Evolutionary conservation across 2,797 vertebrate species (phyloP), one percentile per base, ranked within the genome.

Genomic region (Artibeus jamaicensis): DNA sequence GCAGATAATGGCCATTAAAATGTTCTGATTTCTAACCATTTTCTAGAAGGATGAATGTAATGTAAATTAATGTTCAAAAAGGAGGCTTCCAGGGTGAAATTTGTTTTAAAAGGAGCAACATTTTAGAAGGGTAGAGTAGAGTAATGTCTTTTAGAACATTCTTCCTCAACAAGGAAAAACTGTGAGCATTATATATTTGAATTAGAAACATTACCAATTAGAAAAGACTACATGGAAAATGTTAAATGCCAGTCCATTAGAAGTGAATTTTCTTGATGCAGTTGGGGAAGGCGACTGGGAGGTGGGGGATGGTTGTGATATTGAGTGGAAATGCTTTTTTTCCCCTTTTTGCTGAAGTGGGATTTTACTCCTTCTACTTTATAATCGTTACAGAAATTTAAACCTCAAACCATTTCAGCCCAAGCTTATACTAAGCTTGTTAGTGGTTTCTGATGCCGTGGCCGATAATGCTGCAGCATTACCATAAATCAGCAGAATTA

Each of bases 401-500:
- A 99, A 99, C 99, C 99, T 99, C 99, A 99, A 99, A 99, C 99
- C 99, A 99, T 99, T 99, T 99, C 99, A 99, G 99, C 98, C 99
- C 98, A 98, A 99, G 99, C 99, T 99, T 99, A 99, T 99, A 98
- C 99, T 99, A 99, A 99, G 99, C 99, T 99, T 99, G 99, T 99
- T 99, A 99, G 99, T 99, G 98, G 99, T 99, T 99, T 99, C 99
- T 99, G 99, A 99, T 99, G 99, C 98, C 97, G 99, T 98, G 97
- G 98, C 98, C 97, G 99, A 99, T 99, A 99, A 99, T 98, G 98
- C 98, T 97, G 98, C 98, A 98, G 99, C 99, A 99, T 99, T 99
- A 99, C 99, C 99, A 99, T 99, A 99, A 99, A 99, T 99, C 99
- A 99, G 99, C 99, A 99, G 99, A 99, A 99, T 99, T 99, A 99